Base-by-base conservation (phyloP, 2,888 invertebrate genomes). In the Caenorhabditis auriculariae region DNA sequence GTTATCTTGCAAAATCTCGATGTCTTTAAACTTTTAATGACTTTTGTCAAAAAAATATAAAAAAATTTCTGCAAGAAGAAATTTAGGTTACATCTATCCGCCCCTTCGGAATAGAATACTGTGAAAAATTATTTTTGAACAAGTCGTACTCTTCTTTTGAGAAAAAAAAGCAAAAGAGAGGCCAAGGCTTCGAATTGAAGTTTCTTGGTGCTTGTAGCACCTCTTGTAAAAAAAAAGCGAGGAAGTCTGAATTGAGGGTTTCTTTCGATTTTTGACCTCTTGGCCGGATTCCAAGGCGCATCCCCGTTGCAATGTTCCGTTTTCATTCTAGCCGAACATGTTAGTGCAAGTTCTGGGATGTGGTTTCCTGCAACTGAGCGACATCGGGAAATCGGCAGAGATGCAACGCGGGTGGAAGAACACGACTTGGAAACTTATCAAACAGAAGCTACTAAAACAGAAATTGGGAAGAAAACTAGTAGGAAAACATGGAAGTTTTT, bases 281-380 rank as follows among this genome's bases (percentile, higher is more conserved):
- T 62, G 57, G 57, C 57, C 47, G 62, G 44, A 39, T 62, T 56
- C 62, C 62, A 62, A 54, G 46, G 44, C 39, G 62, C 54, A 26
- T 51, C 60, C 46, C 60, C 60, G 56, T 61, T 47, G 37, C 47
- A 47, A 27, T 6, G 27, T 15, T 23, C 17, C 15, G 48, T 41
- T 28, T 15, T 29, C 24, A 26, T 24, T 32, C 53, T 50, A 56
- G 39, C 53, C 60, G 60, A 61, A 61, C 60, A 61, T 61, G 60
- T 61, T 61, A 61, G 55, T 60, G 50, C 46, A 44, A 41, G 39
- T 21, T 43, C 21, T 44, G 43, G 37, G 12, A 24, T 15, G 23
- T 1, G n/a, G 21, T 42, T 9, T 35, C 9, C 19, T 37, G 29
- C n/a, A 7, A 29, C 17, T 12, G 35, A 4, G 19, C 45, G 51